These are phyloP conservation scores for Marisa cornuarietis DNA, from an alignment of 1,140 invertebrate genomes.

Conservation along the genomic window DNA sequence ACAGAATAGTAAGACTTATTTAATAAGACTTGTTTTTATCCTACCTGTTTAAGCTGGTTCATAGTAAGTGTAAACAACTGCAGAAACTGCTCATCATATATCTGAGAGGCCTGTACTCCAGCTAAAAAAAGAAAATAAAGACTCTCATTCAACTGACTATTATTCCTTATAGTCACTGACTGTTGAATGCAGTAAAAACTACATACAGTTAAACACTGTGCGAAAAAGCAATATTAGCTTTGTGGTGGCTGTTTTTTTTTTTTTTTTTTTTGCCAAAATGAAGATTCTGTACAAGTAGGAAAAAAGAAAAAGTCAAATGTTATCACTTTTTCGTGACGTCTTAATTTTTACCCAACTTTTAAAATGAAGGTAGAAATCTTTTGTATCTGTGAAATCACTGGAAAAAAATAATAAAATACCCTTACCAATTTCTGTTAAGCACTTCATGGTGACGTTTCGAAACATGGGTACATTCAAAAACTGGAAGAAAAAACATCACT, in stretches of 20 bases:
- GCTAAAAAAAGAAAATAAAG: conserved; percentile 68
- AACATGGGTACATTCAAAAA: conserved; percentile 98
- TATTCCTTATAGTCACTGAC: not conserved
- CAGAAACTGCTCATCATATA: conserved; percentile 92
- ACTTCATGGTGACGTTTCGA: conserved; percentile 97
- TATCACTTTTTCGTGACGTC: no score
- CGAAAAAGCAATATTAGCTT: no score
- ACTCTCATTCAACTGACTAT: not conserved
- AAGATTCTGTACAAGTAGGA: not conserved
- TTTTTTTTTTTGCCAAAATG: not conserved
- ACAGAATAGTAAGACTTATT: no score
- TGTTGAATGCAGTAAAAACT: not conserved
- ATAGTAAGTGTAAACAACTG: conserved; percentile 89
- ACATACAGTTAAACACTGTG: not conserved
- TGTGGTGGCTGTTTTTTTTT: no score
- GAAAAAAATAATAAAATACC: conserved; percentile 2
- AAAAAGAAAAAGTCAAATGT: no score
- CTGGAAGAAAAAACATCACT: conserved; percentile 67
- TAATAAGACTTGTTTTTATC: not conserved
- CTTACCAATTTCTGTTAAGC: conserved; percentile 91
- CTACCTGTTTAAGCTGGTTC: conserved; percentile 81
- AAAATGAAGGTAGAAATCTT: no score
- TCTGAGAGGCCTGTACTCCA: conserved; percentile 80
- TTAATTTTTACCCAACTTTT: no score
- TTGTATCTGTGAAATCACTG: not conserved